Evolutionary conservation across 2,888 invertebrate genomes (phyloP).

Genomic region (Scelioninae gen. 1): DNA sequence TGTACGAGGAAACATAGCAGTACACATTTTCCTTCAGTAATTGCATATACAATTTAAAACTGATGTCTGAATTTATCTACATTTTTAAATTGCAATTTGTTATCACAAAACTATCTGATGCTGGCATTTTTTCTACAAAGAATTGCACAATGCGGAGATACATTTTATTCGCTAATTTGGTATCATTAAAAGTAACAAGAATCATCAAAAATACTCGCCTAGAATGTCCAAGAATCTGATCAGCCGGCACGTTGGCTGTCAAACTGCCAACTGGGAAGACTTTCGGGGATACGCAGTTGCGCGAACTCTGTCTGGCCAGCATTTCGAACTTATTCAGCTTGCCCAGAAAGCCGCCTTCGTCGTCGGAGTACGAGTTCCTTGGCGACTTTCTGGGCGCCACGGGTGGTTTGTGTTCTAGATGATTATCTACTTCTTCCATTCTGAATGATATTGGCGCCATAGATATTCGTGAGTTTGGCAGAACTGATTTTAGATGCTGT

Average conservation of each 20-base stretch:
- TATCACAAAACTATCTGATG: too few relatives aligned
- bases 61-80: too few relatives aligned
- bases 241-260: slow-evolving; percentile 92
- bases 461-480: slow-evolving; percentile 91
- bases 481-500: slow-evolving; percentile 92
- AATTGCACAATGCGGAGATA: too few relatives aligned
- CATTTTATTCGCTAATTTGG: too few relatives aligned
- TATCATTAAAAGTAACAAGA: too few relatives aligned
- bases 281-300: slow-evolving; percentile 88
- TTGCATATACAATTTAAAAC: too few relatives aligned
- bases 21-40: too few relatives aligned
- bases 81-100: too few relatives aligned
- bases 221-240: slow-evolving; percentile 87
- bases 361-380: slow-evolving; percentile 86
- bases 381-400: slow-evolving; percentile 87
- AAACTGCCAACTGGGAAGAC: slow-evolving; percentile 91
- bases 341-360: slow-evolving; percentile 88
- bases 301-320: slow-evolving; percentile 86
- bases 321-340: slow-evolving; percentile 93
- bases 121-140: too few relatives aligned
- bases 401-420: slow-evolving; percentile 87
- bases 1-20: too few relatives aligned
- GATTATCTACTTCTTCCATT: slow-evolving; percentile 70
- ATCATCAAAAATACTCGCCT: slow-evolving; percentile 56
- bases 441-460: slow-evolving; percentile 91